Conservation (phyloP, 1,140 invertebrate species). For the Eriocheir sinensis region DNA sequence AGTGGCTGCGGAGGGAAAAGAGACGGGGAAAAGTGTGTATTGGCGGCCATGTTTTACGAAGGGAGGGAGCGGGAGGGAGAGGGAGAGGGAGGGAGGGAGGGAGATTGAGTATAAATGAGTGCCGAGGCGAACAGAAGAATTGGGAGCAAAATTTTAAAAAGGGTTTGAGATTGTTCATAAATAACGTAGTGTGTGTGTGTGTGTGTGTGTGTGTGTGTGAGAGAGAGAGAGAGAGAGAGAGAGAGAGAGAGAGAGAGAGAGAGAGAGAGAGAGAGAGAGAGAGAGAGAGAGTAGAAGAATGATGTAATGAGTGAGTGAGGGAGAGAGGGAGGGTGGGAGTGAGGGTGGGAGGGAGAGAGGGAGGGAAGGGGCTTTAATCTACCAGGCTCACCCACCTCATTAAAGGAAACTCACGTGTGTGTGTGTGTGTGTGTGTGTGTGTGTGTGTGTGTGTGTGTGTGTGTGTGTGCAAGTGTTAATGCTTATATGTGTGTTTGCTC, state of each 20-base stretch:
- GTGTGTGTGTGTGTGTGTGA: too few species aligned
- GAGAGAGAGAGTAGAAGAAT: neutral
- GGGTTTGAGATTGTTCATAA: too few species aligned
- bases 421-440: constrained; percentile 60
- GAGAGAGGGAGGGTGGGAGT: neutral
- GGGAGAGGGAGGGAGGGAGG: too few species aligned
- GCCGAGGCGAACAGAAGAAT: too few species aligned
- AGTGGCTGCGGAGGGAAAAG: neutral
- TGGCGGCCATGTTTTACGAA: neutral
- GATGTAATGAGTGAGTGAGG: neutral
- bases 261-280: neutral
- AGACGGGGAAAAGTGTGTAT: neutral
- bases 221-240: neutral
- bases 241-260: neutral
- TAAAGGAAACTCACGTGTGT: neutral
- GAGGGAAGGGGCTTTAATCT: neutral
- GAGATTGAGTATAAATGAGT: too few species aligned
- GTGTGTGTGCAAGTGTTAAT: constrained; percentile 24
- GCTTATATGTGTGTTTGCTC: constrained; percentile 14
- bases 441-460: constrained; percentile 45
- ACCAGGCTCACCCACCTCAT: too few species aligned
- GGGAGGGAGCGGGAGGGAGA: neutral
- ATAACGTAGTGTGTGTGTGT: too few species aligned
- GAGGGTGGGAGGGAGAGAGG: neutral
- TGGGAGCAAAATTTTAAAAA: too few species aligned